phyloP scores from a whole-genome alignment of 2,113 vertebrate genomes.

The Camarhynchus parvulus region DNA sequence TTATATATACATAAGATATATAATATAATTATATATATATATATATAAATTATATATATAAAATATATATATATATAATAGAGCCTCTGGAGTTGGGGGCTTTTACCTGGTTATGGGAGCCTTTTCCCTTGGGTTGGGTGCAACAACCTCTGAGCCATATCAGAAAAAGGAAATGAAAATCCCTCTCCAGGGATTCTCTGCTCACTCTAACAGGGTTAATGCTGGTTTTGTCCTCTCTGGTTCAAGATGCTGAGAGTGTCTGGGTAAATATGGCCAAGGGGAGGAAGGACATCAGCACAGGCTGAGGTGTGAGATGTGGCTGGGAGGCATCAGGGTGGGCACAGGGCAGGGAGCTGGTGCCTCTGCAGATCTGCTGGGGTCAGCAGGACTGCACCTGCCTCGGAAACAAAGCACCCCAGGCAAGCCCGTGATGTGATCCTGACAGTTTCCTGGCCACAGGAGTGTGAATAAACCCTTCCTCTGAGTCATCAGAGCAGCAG shows the following conservation, averaged over 20 bases:
- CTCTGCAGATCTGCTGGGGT: neutral
- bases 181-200: neutral
- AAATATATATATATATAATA: neutral
- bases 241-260: neutral
- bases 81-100: neutral
- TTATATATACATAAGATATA: too few species aligned
- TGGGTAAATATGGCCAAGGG: neutral
- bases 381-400: neutral
- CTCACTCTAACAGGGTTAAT: neutral
- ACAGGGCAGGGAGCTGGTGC: neutral
- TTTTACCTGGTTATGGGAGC: rapidly evolving
- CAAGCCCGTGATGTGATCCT: rapidly evolving
- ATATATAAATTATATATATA: too few species aligned
- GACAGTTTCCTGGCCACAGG: neutral
- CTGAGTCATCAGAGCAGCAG: neutral
- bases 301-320: neutral
- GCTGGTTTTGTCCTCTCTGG: neutral
- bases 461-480: neutral
- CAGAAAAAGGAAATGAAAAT: neutral
- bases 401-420: neutral
- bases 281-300: neutral
- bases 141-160: neutral
- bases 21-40: too few species aligned
- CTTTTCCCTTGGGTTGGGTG: neutral
- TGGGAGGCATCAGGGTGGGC: neutral